Percentiles rank a stretch among this genome's conserved stretches.
Conservation (phyloP, 1,140 invertebrate species). For the Acyrthosiphon pisum region DNA sequence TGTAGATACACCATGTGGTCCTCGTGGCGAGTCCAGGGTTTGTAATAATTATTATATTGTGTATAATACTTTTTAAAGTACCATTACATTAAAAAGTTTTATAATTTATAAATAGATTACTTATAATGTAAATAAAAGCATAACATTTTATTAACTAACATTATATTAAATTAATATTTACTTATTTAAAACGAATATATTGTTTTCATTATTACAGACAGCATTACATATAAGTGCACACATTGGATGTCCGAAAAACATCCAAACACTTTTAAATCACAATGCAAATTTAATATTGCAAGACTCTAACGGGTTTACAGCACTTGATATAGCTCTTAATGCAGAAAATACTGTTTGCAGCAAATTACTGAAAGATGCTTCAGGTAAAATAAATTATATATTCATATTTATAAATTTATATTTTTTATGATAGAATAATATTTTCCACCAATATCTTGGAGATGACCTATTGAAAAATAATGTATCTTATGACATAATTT, state of each 20-base stretch:
- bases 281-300: slow-evolving; percentile 72
- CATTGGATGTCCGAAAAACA: slow-evolving; percentile 77
- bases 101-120: background rate
- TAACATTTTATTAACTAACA: background rate
- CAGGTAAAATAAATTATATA: slow-evolving; percentile 67
- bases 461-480: background rate
- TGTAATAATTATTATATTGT: slow-evolving; percentile 55
- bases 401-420: background rate
- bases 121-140: background rate
- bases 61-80: background rate
- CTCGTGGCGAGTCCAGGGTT: slow-evolving; percentile 70
- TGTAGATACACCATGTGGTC: slow-evolving; percentile 74
- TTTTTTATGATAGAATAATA: background rate
- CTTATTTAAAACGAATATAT: background rate
- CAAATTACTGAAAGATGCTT: slow-evolving; percentile 72
- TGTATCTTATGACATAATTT: background rate
- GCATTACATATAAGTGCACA: slow-evolving; percentile 83
- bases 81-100: background rate
- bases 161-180: background rate
- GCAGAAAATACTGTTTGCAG: slow-evolving; percentile 73
- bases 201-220: slow-evolving; percentile 68
- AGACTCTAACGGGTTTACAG: slow-evolving; percentile 74
- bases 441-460: background rate
- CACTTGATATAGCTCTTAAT: slow-evolving; percentile 79
- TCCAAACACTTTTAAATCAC: slow-evolving; percentile 72